Conservation (phyloP, 2,113 vertebrate genomes). For the Pteropus alecto region DNA sequence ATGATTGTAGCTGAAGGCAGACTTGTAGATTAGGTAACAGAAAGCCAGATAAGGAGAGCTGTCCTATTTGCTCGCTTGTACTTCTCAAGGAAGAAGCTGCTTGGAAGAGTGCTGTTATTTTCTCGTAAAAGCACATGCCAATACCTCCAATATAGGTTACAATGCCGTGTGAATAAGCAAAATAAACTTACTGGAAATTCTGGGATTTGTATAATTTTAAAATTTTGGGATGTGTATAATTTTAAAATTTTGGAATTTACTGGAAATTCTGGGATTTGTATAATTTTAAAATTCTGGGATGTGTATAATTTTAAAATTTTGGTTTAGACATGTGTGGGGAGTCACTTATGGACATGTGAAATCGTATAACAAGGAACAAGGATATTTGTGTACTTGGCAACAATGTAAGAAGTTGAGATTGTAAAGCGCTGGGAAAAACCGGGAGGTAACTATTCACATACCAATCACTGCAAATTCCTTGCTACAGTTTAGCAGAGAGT, state of each 20-base stretch:
- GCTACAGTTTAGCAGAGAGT: too few relatives aligned
- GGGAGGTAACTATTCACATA: too few relatives aligned
- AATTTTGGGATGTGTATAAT: neutral
- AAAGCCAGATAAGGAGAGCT: neutral
- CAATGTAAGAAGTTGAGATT: too few relatives aligned
- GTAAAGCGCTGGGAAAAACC: too few relatives aligned
- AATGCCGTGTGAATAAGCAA: neutral
- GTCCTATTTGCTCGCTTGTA: neutral
- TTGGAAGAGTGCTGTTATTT: neutral
- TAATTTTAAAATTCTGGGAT: neutral
- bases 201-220: neutral
- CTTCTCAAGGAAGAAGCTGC: neutral
- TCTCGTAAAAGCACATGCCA: neutral
- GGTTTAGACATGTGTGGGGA: neutral
- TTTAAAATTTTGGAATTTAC: neutral
- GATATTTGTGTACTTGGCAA: too few relatives aligned
- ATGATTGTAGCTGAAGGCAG: neutral
- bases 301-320: neutral
- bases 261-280: too few relatives aligned
- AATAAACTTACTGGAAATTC: neutral
- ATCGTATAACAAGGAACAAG: too few relatives aligned
- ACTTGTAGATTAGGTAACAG: neutral
- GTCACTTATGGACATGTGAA: too few relatives aligned
- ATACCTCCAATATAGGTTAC: neutral
- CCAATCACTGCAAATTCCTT: too few relatives aligned